A percentile compares a stretch with the other conserved stretches of the same genome.
Evolutionary conservation across 2,113 vertebrate species (phyloP).

Genomic region (Pituophis catenifer): DNA sequence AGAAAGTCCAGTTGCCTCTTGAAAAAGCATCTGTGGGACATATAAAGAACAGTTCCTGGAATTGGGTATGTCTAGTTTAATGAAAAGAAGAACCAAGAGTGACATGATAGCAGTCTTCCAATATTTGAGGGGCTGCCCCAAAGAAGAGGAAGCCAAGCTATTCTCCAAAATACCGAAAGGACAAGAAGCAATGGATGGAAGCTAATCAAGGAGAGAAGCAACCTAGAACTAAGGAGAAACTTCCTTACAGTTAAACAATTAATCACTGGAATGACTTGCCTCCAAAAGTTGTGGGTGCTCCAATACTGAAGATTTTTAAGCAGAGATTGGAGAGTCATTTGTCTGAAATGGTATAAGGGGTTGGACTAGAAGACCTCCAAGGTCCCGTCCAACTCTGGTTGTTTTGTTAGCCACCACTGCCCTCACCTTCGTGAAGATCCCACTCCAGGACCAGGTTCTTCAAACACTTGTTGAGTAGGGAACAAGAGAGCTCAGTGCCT

Average conservation of each 20-base stretch:
- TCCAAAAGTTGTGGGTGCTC: not conserved
- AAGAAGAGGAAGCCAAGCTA: not conserved
- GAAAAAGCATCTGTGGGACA: too few relatives aligned
- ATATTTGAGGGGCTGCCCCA: too few relatives aligned
- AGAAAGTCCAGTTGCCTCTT: too few relatives aligned
- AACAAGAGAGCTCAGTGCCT: not conserved
- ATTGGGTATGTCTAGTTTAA: not conserved
- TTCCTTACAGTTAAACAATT: not conserved
- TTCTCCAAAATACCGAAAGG: not conserved
- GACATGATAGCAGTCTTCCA: too few relatives aligned
- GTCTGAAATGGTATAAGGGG: not conserved
- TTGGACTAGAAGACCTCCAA: not conserved
- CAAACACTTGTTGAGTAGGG: too few relatives aligned
- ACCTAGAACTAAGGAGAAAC: not conserved
- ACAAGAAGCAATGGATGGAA: not conserved
- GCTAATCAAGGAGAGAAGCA: not conserved
- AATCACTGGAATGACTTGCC: not conserved
- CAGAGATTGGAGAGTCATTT: not conserved
- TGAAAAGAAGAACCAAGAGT: accelerated
- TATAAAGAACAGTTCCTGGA: not conserved
- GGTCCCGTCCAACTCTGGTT: not conserved
- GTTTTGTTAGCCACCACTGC: too few relatives aligned
- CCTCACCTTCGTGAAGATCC: too few relatives aligned
- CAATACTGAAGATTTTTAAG: not conserved
- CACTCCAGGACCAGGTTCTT: too few relatives aligned